A percentile compares a stretch with the other conserved stretches of the same genome.
Conservation (phyloP, 2,113 vertebrate species). For the Drymodes brunneopygia region DNA sequence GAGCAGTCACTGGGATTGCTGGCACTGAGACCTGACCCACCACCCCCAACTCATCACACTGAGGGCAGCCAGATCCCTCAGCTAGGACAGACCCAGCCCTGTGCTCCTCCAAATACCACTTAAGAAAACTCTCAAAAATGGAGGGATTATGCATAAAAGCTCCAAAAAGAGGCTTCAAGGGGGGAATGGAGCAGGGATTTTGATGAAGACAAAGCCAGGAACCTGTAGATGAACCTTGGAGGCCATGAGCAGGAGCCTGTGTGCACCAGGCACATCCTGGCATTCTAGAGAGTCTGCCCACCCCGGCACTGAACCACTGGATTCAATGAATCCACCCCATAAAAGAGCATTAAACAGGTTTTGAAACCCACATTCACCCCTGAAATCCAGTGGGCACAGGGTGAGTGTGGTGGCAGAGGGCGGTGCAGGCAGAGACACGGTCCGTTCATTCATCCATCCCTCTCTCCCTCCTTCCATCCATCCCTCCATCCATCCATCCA, state of each 20-base stretch:
- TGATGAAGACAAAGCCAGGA: not conserved
- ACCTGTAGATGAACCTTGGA: not conserved
- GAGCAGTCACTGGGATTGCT: not conserved
- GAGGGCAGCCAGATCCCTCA: not conserved
- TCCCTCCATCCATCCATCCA: not conserved
- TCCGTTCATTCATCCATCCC: not conserved
- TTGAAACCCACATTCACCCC: not conserved
- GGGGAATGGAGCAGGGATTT: not conserved
- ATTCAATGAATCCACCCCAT: not conserved
- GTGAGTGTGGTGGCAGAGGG: not conserved
- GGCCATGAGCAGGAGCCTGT: not conserved
- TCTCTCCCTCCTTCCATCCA: not conserved
- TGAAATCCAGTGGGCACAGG: not conserved
- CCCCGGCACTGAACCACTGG: not conserved
- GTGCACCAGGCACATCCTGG: not conserved
- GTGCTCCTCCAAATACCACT: not conserved
- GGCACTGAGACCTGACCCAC: not conserved
- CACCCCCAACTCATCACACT: not conserved
- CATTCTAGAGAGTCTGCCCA: not conserved
- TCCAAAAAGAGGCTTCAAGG: not conserved
- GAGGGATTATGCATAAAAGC: not conserved
- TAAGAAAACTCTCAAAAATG: not conserved
- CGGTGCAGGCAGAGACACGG: not conserved
- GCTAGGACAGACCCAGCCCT: rapidly evolving
- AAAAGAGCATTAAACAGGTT: not conserved